Percentiles rank a stretch among this genome's conserved stretches.
Conservation (phyloP, 1,140 invertebrate species). For the Tetramorium parvispinum region DNA sequence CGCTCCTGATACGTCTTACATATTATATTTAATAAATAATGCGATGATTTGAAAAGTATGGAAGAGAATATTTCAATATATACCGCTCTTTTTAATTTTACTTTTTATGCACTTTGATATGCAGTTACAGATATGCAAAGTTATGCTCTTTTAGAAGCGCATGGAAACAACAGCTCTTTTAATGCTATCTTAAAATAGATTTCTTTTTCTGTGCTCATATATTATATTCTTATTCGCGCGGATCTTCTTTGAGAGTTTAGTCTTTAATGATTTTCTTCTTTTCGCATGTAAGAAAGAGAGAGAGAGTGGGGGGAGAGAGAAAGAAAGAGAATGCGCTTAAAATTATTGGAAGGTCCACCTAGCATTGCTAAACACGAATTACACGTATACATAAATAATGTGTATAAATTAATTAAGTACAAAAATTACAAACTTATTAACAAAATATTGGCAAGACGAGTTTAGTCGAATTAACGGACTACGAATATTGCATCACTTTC, state of each 20-base stretch:
- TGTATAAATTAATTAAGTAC: slow-evolving; percentile 86
- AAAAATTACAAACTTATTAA: slow-evolving; percentile 86
- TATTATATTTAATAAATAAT: slow-evolving; percentile 56
- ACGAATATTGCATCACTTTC: slow-evolving; percentile 15
- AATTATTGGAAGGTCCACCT: slow-evolving; percentile 83
- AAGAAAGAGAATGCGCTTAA: slow-evolving; percentile 62
- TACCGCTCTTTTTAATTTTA: slow-evolving; percentile 29
- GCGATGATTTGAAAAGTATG: slow-evolving; percentile 52
- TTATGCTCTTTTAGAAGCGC: slow-evolving; percentile 39
- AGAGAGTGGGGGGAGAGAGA: neutral
- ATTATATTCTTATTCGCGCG: slow-evolving; percentile 32
- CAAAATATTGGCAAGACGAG: slow-evolving; percentile 85
- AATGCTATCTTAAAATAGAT: slow-evolving; percentile 34
- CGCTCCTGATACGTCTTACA: slow-evolving; percentile 41
- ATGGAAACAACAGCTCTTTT: slow-evolving; percentile 41
- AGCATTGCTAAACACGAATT: slow-evolving; percentile 78
- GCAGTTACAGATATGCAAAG: slow-evolving; percentile 36
- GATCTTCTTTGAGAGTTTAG: slow-evolving; percentile 6
- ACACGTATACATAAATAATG: slow-evolving; percentile 82
- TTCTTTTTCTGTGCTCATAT: slow-evolving; percentile 34
- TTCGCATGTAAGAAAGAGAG: slow-evolving; percentile 67
- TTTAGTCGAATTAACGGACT: slow-evolving; percentile 62
- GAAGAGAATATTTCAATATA: slow-evolving; percentile 60
- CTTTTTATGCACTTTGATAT: slow-evolving; percentile 52
- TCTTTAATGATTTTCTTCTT: slow-evolving; percentile 44